Conservation (phyloP, 2,113 vertebrate species). For the Micronycteris hirsuta region DNA sequence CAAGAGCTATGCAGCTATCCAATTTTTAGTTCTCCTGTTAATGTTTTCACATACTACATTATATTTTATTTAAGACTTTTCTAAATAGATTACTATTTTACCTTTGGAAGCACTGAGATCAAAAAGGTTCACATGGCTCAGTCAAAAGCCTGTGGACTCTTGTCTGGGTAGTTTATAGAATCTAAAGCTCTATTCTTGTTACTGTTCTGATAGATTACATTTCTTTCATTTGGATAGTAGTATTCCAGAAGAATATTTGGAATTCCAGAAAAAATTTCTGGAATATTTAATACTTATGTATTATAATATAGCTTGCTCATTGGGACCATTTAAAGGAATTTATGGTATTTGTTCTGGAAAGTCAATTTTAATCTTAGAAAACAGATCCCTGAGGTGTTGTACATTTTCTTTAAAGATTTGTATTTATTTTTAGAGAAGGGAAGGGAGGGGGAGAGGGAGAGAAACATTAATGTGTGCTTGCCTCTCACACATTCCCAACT, state of each 20-base stretch:
- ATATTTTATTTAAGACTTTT: conserved; percentile 27
- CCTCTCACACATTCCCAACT: too few relatives aligned
- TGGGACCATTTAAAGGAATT: background rate
- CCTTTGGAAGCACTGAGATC: background rate
- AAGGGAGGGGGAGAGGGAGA: too few relatives aligned
- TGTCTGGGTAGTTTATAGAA: background rate
- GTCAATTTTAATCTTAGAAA: conserved; percentile 3
- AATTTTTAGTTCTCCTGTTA: background rate
- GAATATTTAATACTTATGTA: background rate
- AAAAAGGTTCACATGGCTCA: background rate
- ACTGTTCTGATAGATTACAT: background rate
- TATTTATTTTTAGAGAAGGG: too few relatives aligned
- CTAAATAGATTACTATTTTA: background rate
- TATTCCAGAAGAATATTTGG: background rate
- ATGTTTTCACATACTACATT: background rate
- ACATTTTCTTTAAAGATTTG: background rate
- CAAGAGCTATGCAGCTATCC: background rate
- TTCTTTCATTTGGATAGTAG: background rate
- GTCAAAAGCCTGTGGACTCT: background rate
- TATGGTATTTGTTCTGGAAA: background rate
- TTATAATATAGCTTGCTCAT: background rate
- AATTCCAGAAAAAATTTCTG: background rate
- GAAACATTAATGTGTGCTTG: too few relatives aligned
- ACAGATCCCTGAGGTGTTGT: background rate
- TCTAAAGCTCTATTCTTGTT: background rate